Base-by-base conservation (phyloP, 2,797 vertebrate genomes). In the Sebastes jordani region DNA sequence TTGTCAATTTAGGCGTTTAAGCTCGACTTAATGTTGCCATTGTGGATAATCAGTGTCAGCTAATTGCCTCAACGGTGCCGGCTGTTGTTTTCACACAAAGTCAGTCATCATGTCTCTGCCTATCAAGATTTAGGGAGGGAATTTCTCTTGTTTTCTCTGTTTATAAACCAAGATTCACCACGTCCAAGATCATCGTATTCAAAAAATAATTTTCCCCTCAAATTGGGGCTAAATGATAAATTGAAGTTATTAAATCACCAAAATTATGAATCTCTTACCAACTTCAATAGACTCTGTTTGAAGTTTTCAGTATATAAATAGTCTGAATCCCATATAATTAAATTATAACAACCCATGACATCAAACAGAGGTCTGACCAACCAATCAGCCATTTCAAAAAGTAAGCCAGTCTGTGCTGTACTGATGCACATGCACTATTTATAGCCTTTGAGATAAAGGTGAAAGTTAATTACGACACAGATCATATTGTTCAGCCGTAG, bases 1-100 rank as follows among this genome's bases (percentile, higher is more conserved):
- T 90, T 67, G 74, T 84, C 81, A 86, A 93, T 94, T 93, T 90
- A 90, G 83, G 74, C 68, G n/a, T 91, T 94, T 89, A 88, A 89
- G 87, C 85, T 73, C 52, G 68, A 85, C 83, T 79, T 91, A 90
- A 91, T 93, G 91, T 82, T 81, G 81, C 87, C 84, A 73, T 89
- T 86, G 72, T 66, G 85, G 81, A 88, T 85, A 81, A 83, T 84
- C 76, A 72, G 86, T 71, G 72, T 79, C 30, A 20, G 79, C 80
- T 91, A 87, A 92, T 91, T 90, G 81, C 89, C 81, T 81, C 74
- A 80, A 86, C 82, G 74, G 82, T 81, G 85, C 83, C 85, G 72
- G 82, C 79, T 86, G 82, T 68, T 81, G 77, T 83, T 59, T 78
- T 87, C 80, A 87, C 80, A 86, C 72, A 80, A 46, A 72, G 81